phyloP scores from a whole-genome alignment of 2,888 invertebrate genomes.

The Temnothorax unifasciatus region DNA sequence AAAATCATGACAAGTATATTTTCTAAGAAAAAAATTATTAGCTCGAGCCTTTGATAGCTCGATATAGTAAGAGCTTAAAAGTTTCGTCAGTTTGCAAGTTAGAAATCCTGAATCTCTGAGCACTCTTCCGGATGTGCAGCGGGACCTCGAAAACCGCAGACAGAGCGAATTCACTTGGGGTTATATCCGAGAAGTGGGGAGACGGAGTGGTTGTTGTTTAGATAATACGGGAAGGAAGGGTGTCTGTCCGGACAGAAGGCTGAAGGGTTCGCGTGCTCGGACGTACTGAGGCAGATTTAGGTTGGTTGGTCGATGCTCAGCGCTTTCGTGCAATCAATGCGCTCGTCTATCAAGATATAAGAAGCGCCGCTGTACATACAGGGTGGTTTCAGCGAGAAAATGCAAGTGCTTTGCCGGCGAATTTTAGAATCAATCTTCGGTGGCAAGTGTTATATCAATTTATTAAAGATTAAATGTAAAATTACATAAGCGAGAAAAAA shows the following conservation, averaged over 20 bases:
- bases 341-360: slow-evolving; percentile 77
- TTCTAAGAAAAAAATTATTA: background rate
- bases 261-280: slow-evolving; percentile 74
- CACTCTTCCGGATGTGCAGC: background rate
- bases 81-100: background rate
- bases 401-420: background rate
- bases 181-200: slow-evolving; percentile 22
- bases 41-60: background rate
- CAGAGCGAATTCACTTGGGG: slow-evolving; percentile 53
- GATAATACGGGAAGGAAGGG: slow-evolving; percentile 72
- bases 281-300: slow-evolving; percentile 79
- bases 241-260: slow-evolving; percentile 59
- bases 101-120: background rate
- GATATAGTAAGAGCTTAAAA: background rate
- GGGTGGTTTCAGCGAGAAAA: slow-evolving; percentile 25
- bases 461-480: background rate
- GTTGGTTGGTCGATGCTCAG: slow-evolving; percentile 78
- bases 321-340: slow-evolving; percentile 76
- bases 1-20: background rate
- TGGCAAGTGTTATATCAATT: background rate
- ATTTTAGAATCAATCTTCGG: background rate
- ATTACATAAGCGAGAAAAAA: background rate
- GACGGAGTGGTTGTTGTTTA: slow-evolving; percentile 67
- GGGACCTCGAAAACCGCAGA: slow-evolving; percentile 39
- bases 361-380: slow-evolving; percentile 52